A percentile compares a stretch with the other conserved stretches of the same genome.
These are phyloP conservation scores for Sinocyclocheilus grahami DNA, from an alignment of 2,113 vertebrate species.

Conservation along the genomic window DNA sequence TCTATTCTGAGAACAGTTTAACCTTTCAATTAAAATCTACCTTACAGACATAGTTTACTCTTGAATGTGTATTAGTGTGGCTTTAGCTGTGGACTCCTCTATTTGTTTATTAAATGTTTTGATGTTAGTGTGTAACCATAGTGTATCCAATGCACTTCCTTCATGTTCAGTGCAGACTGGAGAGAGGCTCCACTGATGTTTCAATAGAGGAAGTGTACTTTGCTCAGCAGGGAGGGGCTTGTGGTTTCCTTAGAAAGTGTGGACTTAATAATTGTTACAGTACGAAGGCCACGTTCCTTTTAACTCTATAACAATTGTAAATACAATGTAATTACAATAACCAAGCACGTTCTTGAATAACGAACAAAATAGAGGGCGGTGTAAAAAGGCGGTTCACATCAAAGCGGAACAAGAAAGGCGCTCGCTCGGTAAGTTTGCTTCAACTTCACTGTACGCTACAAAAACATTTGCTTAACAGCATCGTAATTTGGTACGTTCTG, in stretches of 20 bases:
- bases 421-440: conserved; percentile 70
- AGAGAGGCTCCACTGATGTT: conserved; percentile 45
- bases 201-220: conserved; percentile 57
- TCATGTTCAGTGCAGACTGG: conserved; percentile 8
- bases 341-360: too few relatives aligned
- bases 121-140: not conserved
- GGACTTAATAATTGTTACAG: conserved; percentile 48
- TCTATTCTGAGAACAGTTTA: too few relatives aligned
- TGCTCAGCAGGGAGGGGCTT: conserved; percentile 52
- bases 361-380: conserved; percentile 57
- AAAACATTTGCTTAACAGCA: not conserved
- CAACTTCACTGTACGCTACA: conserved; percentile 26
- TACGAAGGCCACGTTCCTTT: conserved; percentile 5
- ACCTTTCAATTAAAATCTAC: too few relatives aligned
- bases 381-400: conserved; percentile 62
- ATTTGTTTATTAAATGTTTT: not conserved
- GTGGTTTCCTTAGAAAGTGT: conserved; percentile 67
- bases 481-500: not conserved
- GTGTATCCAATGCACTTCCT: not conserved
- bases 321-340: conserved; percentile 14
- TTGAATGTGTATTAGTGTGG: too few relatives aligned
- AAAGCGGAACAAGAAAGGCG: conserved; percentile 80
- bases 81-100: too few relatives aligned
- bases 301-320: conserved; percentile 35
- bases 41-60: too few relatives aligned